These are phyloP conservation scores for Cyanoramphus novaezelandiae DNA, from an alignment of 2,113 vertebrate genomes.

Conservation along the genomic window DNA sequence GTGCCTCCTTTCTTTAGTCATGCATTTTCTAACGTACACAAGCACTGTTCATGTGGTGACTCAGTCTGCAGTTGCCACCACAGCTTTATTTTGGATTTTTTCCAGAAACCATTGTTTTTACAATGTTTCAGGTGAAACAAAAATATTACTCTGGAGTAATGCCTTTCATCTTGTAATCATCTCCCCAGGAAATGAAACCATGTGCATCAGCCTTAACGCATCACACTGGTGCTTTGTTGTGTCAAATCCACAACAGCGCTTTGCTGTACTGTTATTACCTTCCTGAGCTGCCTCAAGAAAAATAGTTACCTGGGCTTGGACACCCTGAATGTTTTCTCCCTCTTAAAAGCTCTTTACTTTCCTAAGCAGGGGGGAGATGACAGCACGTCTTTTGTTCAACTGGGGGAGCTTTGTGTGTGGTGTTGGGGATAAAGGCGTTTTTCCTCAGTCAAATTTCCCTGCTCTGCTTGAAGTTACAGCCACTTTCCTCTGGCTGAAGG, in stretches of 20 bases:
- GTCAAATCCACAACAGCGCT: not conserved
- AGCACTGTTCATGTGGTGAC: constrained; percentile 61
- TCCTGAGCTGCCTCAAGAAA: constrained; percentile 51
- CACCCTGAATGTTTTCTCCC: not conserved
- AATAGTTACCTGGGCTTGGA: constrained; percentile 9
- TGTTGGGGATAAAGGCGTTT: not conserved
- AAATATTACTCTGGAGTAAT: constrained; percentile 78
- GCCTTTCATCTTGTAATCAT: constrained; percentile 78
- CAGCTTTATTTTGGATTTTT: constrained; percentile 76
- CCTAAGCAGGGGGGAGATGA: not conserved
- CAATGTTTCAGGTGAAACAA: constrained; percentile 80
- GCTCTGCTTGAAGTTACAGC: not conserved
- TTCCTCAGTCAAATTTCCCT: not conserved
- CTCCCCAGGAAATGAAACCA: constrained; percentile 82
- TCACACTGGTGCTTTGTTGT: constrained; percentile 73
- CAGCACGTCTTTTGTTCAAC: not conserved
- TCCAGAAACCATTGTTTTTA: constrained; percentile 80
- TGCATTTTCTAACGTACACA: constrained; percentile 52
- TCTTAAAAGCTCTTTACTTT: not conserved
- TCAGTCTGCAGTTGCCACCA: constrained; percentile 72
- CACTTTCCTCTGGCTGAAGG: not conserved
- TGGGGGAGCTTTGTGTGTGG: not conserved
- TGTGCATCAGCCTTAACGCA: constrained; percentile 74
- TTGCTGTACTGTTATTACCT: constrained; percentile 2
- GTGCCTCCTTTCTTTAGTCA: constrained; percentile 6